Base-by-base conservation (phyloP, 1,140 invertebrate species). In the Drosophila pallidifrons region DNA sequence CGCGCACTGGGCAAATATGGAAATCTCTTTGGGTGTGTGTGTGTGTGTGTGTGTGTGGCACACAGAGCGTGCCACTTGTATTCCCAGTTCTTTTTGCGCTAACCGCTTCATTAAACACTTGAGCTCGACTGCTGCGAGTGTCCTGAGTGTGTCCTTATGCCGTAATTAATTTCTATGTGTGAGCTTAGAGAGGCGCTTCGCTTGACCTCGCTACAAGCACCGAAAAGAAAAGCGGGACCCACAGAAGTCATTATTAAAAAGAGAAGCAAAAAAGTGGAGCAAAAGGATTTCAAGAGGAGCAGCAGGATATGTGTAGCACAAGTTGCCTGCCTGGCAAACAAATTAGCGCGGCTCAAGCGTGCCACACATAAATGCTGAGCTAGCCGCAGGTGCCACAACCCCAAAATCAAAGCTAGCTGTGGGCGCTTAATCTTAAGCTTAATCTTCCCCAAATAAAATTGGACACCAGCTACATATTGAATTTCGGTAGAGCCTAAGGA, bases 51-150 rank as follows among this genome's bases (percentile, higher is more conserved):
- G 10, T 38, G 35, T 67, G 25, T 47, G n/a, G 43, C 43, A 47
- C 20, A 43, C 1, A 51, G 13, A 30, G 11, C 46, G 3, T 13
- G 5, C 13, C 4, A 6, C 25, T 52, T 61, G 41, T 72, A 38
- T 43, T 49, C 64, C 10, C 38, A 28, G 30, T 16, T 25, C 20
- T 25, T 25, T 41, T 57, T 59, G 8, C 41, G 65, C 69, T 66
- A 85, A 80, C 70, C 61, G 83, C 81, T 88, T 89, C 85, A 88
- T 88, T 88, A 89, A 88, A 89, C 81, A 77, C 83, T 80, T 81
- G 45, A 35, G 66, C 68, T 8, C 65, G n/a, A 57, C 54, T 68
- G 75, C 55, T 10, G 35, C 41, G 41, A 61, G 67, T 76, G 67
- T 81, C 60, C 82, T 68, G 61, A 49, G 59, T 45, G 60, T 67